phyloP scores from a whole-genome alignment of 2,797 vertebrate genomes.

The Galago senegalensis region DNA sequence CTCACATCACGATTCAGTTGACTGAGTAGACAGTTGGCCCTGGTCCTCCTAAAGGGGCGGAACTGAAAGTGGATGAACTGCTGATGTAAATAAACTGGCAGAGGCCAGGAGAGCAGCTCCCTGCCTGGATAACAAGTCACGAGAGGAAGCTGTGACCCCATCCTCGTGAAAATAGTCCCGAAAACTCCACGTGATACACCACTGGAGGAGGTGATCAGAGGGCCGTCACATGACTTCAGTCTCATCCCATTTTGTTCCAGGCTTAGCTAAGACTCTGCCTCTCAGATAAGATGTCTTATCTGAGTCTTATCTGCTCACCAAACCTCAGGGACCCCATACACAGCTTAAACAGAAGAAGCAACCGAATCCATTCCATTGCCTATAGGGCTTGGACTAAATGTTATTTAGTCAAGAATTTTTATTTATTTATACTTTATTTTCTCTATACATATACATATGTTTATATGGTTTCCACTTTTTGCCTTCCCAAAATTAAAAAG shows the following conservation, averaged over 20 bases:
- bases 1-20: background rate
- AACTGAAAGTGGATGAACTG: background rate
- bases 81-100: background rate
- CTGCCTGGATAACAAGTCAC: background rate
- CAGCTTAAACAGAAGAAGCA: background rate
- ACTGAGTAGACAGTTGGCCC: too few species aligned
- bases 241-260: background rate
- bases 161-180: too few species aligned
- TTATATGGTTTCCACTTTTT: too few species aligned
- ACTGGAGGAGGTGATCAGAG: too few species aligned
- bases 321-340: background rate
- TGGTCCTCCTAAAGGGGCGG: background rate
- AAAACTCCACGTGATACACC: background rate
- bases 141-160: background rate
- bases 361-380: background rate
- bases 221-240: rapidly evolving
- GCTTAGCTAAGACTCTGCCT: background rate
- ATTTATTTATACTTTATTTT: too few species aligned
- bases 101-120: rapidly evolving
- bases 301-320: background rate
- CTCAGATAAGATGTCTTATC: too few species aligned
- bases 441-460: too few species aligned
- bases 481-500: too few species aligned
- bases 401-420: background rate
- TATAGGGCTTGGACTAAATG: too few species aligned